A percentile compares a stretch with the other conserved stretches of the same genome.
Conservation (phyloP, 2,888 invertebrate species). For the Lycophotia porphyrea region DNA sequence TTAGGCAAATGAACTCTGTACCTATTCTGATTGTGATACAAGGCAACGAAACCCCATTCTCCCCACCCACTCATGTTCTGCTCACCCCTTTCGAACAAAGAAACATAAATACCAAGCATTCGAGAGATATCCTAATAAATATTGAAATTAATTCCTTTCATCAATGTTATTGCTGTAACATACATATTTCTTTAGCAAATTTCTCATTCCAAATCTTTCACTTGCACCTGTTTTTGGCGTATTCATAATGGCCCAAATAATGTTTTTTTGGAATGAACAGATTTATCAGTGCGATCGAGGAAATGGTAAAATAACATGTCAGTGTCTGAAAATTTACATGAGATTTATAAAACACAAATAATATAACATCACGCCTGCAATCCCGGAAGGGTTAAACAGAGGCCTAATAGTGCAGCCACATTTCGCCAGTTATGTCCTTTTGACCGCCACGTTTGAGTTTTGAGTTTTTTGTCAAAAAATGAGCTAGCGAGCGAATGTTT, state of each 20-base stretch:
- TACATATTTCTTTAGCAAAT: slow-evolving; percentile 25
- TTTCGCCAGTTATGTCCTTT: no score
- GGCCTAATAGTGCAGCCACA: no score
- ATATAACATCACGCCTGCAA: no score
- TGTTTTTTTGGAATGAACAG: slow-evolving; percentile 8
- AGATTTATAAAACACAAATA: no score
- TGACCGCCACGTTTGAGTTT: no score
- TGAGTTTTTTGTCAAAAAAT: no score
- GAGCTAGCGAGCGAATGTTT: no score
- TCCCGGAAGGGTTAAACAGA: no score
- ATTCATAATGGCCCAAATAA: slow-evolving; percentile 20
- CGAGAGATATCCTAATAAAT: slow-evolving; percentile 22
- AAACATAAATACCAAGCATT: slow-evolving; percentile 3
- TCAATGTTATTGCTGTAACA: slow-evolving; percentile 24
- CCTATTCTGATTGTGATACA: not conserved
- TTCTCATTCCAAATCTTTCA: slow-evolving; percentile 26
- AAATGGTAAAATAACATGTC: slow-evolving; percentile 35
- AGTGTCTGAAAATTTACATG: not conserved
- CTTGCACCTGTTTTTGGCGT: slow-evolving; percentile 23
- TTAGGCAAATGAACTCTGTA: not conserved
- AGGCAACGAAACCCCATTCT: not conserved
- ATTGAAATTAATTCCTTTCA: slow-evolving; percentile 24
- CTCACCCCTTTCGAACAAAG: slow-evolving; percentile 22
- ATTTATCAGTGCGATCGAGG: slow-evolving; percentile 30
- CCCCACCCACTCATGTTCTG: not conserved